Base-by-base conservation (phyloP, 1,140 invertebrate genomes). In the Drosophila lowei region DNA sequence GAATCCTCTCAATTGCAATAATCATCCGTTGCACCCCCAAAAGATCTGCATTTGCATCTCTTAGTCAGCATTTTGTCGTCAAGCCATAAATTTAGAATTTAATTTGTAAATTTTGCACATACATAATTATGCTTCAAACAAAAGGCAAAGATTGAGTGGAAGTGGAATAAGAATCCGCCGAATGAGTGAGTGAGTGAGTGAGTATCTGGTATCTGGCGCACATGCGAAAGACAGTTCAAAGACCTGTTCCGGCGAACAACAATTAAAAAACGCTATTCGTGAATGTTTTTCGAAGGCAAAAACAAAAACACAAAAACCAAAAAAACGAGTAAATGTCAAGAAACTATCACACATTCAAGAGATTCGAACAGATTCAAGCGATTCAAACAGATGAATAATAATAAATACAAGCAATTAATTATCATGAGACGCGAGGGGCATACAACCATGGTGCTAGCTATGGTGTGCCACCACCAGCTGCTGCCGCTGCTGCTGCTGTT, bases 71-170 rank as follows among this genome's bases (percentile, higher is more conserved):
- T 76, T 79, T 80, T 85, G n/a, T n/a, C 2, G 79, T 77, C 77
- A 59, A 73, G 85, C 80, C 77, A 84, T 77, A 80, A 84, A 80
- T 84, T 84, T 85, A 80, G 80, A 84, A 65, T 85, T 85, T 83
- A 85, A 80, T 34, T 34, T 11, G 3, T 23, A 11, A 11, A 34
- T 34, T 84, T 84, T 84, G 18, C 18, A 18, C 80, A 71, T 2
- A 76, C 80, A 79, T 84, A 84, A 86, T 84, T 84, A 84, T 84
- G 80, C 77, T 77, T 63, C 60, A 58, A 77, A 48, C 64, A 56
- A 70, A 59, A 62, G 34, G 9, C 41, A 30, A 3, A 18, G 11
- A 38, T 38, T 13, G 34, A 38, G 34, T 5, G 34, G 11, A 38
- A 38, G 18, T 18, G 18, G 18, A 1, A 18, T 18, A 18, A 2